These are phyloP conservation scores for Gnatocerus cornutus DNA, from an alignment of 2,888 invertebrate species.

Conservation along the genomic window DNA sequence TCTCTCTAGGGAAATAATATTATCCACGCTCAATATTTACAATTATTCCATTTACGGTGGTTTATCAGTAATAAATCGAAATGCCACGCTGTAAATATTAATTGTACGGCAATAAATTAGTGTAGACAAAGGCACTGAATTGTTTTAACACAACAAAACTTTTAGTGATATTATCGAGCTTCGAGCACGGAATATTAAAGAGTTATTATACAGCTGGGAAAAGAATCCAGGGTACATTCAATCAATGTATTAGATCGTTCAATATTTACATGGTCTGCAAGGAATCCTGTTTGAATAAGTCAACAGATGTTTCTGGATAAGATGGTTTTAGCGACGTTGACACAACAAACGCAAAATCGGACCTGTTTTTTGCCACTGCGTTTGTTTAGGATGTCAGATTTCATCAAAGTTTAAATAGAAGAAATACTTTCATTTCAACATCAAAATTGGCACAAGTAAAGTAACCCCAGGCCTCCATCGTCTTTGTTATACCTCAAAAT, in stretches of 20 bases:
- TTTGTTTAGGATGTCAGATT: too few relatives aligned
- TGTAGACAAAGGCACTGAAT: background rate
- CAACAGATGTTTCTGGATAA: slow-evolving; percentile 12
- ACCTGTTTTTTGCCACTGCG: too few relatives aligned
- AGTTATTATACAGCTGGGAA: background rate
- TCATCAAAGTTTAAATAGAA: too few relatives aligned
- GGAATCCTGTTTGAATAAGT: slow-evolving; percentile 12
- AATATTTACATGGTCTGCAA: slow-evolving; percentile 13
- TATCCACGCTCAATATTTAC: background rate
- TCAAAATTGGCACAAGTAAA: too few relatives aligned
- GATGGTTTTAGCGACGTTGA: slow-evolving; percentile 12
- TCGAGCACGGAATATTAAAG: background rate
- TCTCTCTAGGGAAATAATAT: slow-evolving; percentile 7
- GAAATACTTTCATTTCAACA: too few relatives aligned
- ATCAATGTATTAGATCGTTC: slow-evolving; percentile 8
- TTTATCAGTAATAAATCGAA: background rate
- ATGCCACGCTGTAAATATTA: background rate
- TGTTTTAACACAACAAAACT: background rate
- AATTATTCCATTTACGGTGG: background rate
- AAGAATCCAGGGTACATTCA: slow-evolving; percentile 1
- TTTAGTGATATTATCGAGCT: too few relatives aligned
- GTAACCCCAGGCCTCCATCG: too few relatives aligned
- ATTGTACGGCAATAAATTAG: background rate
- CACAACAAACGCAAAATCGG: slow-evolving; percentile 3
- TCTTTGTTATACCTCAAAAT: too few relatives aligned